Evolutionary conservation across 2,888 invertebrate species (phyloP).

Genomic region (Drosophila siamana): DNA sequence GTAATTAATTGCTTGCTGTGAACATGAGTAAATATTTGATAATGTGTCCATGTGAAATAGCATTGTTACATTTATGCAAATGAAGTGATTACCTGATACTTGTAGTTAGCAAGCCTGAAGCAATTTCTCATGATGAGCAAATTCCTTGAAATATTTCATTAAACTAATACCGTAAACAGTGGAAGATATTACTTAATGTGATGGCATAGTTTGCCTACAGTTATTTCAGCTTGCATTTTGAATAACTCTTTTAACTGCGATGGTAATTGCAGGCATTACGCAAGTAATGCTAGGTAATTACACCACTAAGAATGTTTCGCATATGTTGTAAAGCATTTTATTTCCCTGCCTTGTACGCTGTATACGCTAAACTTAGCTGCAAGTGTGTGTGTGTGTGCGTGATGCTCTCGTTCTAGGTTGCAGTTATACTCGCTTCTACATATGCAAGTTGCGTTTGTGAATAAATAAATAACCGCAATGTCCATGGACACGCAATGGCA

Average conservation of each 20-base stretch:
- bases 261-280: constrained; percentile 8
- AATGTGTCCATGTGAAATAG: too few relatives aligned
- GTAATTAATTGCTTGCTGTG: too few relatives aligned
- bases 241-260: not conserved
- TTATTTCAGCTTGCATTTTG: not conserved
- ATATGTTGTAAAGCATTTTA: constrained; percentile 10
- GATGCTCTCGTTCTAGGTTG: constrained; percentile 28
- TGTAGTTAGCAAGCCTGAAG: not conserved
- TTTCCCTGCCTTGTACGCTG: not conserved
- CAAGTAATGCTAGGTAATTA: constrained; percentile 7
- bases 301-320: not conserved
- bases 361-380: not conserved
- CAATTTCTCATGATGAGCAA: not conserved
- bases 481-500: constrained; percentile 58
- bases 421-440: constrained; percentile 32
- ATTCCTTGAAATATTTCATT: not conserved
- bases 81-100: too few relatives aligned
- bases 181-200: not conserved
- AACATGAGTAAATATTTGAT: too few relatives aligned
- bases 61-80: too few relatives aligned
- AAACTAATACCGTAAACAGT: not conserved
- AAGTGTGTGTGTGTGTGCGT: not conserved
- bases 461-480: constrained; percentile 61
- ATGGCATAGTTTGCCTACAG: not conserved
- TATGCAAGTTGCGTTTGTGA: constrained; percentile 56